Evolutionary conservation across 2,797 vertebrate genomes (phyloP), one percentile per base, ranked within the genome.

Genomic region (Muraenolepis orangiensis): DNA sequence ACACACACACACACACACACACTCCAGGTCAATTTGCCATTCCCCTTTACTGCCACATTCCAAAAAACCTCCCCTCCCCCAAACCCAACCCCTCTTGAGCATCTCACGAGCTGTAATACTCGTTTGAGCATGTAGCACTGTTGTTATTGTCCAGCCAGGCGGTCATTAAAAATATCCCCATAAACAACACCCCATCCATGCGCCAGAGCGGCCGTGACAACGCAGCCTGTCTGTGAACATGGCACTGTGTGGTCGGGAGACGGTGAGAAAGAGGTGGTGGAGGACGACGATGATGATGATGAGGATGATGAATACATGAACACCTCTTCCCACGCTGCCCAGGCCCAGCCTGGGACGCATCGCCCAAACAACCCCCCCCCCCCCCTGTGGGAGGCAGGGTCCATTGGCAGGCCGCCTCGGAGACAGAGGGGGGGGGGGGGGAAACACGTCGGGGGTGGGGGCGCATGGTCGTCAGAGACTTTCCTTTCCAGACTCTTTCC

Each of bases 121-220:
- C n/a, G n/a, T n/a, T n/a, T n/a, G n/a, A n/a, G n/a, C n/a, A n/a
- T n/a, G n/a, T n/a, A n/a, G n/a, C n/a, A n/a, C n/a, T 84, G 81
- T 82, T 88, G 80, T 81, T 86, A n/a, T 83, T 86, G 10, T 84
- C 75, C 68, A 81, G 68, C 81, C 74, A 57, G 68, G 85, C 85
- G 84, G 67, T 82, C 81, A 88, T n/a, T 88, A 70, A 69, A 75
- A 80, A 78, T 85, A 76, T 85, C 74, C 71, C 78, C 80, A 16
- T 80, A 87, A 92, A 92, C 90, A 92, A 82, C 85, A 78, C 16
- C 72, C 74, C 76, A 83, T 42, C 83, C 85, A 79, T 83, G 75
- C 77, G 84, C 82, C 72, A 82, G 82, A 80, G 82, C 74, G 38
- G 32, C 83, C 69, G 69, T 92, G 88, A 91, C 87, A 87, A 81